Evolutionary conservation across 2,888 invertebrate genomes (phyloP).

Genomic region (Linnaemya tessellans): DNA sequence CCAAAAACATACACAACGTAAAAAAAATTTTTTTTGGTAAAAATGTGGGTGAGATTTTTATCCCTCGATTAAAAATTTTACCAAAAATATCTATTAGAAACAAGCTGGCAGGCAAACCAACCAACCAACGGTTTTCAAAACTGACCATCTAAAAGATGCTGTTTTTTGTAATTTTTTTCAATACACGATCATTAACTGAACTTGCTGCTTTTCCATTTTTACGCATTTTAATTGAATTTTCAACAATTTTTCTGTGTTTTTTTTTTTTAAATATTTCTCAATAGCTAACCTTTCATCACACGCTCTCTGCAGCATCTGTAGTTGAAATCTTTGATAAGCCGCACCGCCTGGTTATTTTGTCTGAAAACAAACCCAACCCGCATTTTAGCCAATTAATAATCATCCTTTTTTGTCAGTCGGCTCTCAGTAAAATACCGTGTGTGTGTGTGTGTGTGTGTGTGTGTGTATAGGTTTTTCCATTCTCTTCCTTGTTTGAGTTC

Average conservation of each 20-base stretch:
- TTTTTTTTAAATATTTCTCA: conserved; percentile 10
- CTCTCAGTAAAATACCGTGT: conserved; percentile 14
- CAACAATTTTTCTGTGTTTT: conserved; percentile 38
- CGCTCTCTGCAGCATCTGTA: conserved; percentile 76
- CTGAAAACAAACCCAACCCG: conserved; percentile 50
- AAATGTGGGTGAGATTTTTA: conserved; percentile 73
- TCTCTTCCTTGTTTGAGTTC: conserved; percentile 3
- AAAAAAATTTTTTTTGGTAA: conserved; percentile 41
- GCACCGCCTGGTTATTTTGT: conserved; percentile 44
- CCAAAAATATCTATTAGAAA: conserved; percentile 54
- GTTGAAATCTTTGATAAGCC: conserved; percentile 69
- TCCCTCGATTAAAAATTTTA: conserved; percentile 65
- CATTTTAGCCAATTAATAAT: conserved; percentile 69
- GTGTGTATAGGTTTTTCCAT: conserved; percentile 18
- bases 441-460: neutral
- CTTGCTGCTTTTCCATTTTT: conserved; percentile 72
- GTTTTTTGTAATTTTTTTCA: conserved; percentile 68
- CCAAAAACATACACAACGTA: conserved; percentile 25
- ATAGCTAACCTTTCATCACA: conserved; percentile 53
- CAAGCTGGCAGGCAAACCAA: conserved; percentile 22
- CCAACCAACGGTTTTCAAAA: neutral
- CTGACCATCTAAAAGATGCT: conserved; percentile 42
- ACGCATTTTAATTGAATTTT: conserved; percentile 79
- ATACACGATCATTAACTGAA: conserved; percentile 33
- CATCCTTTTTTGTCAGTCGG: conserved; percentile 51